Percentiles rank a stretch among this genome's conserved stretches.
Evolutionary conservation across 2,888 invertebrate species (phyloP).

Genomic region (Synergus laeviventris): DNA sequence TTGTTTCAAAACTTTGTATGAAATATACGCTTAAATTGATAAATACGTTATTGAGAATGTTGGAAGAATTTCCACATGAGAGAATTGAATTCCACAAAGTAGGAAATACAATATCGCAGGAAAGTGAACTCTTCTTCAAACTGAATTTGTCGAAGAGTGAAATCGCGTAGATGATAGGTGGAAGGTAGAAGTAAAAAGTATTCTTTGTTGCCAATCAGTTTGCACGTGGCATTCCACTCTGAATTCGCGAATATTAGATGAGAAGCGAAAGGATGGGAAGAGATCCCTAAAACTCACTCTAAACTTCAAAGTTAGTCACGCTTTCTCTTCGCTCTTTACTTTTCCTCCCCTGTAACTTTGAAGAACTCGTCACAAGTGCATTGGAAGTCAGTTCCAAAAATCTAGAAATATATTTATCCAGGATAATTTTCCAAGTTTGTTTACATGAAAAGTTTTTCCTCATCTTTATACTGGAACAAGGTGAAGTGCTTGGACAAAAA

Average conservation of each 20-base stretch:
- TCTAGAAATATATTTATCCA: too few relatives aligned
- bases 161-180: slow-evolving; percentile 20
- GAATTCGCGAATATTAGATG: slow-evolving; percentile 31
- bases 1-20: too few relatives aligned
- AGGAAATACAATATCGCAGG: slow-evolving; percentile 5
- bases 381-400: not conserved
- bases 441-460: not conserved
- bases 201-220: slow-evolving; percentile 29
- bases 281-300: slow-evolving; percentile 66
- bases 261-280: slow-evolving; percentile 4
- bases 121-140: slow-evolving; percentile 18
- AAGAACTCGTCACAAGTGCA: not conserved
- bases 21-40: not conserved
- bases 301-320: slow-evolving; percentile 66
- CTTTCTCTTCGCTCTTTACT: slow-evolving; percentile 52
- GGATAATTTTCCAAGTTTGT: slow-evolving; percentile 4
- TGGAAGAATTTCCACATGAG: slow-evolving; percentile 13
- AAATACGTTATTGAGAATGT: not conserved
- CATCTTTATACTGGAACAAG: not conserved
- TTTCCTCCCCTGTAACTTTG: not conserved
- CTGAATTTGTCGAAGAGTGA: slow-evolving; percentile 29
- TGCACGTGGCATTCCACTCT: slow-evolving; percentile 17
- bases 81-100: slow-evolving; percentile 1
- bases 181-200: not conserved
- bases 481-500: slow-evolving; percentile 8